phyloP scores from a whole-genome alignment of 2,888 invertebrate genomes.

The Zhengitettix transpicula region DNA sequence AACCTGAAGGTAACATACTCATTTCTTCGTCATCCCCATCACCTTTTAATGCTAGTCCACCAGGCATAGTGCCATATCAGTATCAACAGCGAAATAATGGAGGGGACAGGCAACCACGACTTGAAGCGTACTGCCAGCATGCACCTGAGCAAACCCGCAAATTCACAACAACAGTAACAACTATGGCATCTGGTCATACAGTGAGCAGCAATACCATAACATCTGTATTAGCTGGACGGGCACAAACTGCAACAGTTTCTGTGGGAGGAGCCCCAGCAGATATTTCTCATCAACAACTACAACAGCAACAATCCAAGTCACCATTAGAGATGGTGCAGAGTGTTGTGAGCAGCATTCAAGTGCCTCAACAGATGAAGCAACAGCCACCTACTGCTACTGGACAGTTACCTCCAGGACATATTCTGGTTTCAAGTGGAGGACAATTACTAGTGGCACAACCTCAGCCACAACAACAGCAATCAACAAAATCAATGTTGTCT shows the following conservation, averaged over 20 bases:
- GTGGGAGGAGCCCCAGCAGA: slow-evolving; percentile 39
- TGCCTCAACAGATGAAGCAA: slow-evolving; percentile 23
- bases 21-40: slow-evolving; percentile 11
- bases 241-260: slow-evolving; percentile 60
- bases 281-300: slow-evolving; percentile 26
- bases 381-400: background rate
- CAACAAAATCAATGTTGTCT: slow-evolving; percentile 26
- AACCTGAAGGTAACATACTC: slow-evolving; percentile 4
- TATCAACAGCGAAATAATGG: background rate
- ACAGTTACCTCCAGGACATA: slow-evolving; percentile 42
- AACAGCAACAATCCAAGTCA: slow-evolving; percentile 35
- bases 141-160: slow-evolving; percentile 1
- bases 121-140: slow-evolving; percentile 5
- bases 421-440: slow-evolving; percentile 58
- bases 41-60: slow-evolving; percentile 9
- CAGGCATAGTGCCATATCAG: background rate
- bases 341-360: slow-evolving; percentile 52
- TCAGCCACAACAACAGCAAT: slow-evolving; percentile 44
- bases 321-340: slow-evolving; percentile 65
- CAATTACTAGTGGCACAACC: slow-evolving; percentile 32
- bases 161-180: slow-evolving; percentile 29
- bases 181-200: slow-evolving; percentile 57
- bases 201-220: slow-evolving; percentile 68
- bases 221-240: slow-evolving; percentile 56
- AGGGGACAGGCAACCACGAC: background rate